Percentiles rank a stretch among this genome's conserved stretches.
Evolutionary conservation across 2,113 vertebrate genomes (phyloP).

Genomic region (Trogon melanurus): DNA sequence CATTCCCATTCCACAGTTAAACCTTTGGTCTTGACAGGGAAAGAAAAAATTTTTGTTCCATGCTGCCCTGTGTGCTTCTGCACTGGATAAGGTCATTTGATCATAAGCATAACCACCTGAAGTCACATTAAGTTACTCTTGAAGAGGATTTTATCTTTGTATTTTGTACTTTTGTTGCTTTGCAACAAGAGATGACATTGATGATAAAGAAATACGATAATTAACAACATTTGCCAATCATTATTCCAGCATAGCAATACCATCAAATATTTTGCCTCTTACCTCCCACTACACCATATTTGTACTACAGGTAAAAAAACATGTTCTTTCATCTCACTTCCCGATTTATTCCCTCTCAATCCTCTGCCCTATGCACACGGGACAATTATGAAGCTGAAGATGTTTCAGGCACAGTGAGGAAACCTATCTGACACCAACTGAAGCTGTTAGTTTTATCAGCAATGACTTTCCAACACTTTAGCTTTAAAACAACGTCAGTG

Average conservation of each 20-base stretch:
- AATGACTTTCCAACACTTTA: background rate
- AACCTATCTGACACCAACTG: background rate
- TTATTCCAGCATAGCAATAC: background rate
- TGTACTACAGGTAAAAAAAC: background rate
- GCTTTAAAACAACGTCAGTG: background rate
- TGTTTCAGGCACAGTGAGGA: background rate
- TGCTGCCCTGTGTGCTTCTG: background rate
- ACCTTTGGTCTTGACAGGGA: background rate
- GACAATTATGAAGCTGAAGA: background rate
- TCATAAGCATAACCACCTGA: background rate
- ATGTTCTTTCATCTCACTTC: background rate
- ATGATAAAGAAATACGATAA: background rate
- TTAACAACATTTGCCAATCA: background rate
- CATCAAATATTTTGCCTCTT: background rate
- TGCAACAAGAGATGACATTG: background rate
- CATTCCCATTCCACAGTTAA: background rate
- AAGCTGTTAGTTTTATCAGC: background rate
- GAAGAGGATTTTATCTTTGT: background rate
- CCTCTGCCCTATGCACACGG: background rate
- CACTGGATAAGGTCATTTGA: background rate
- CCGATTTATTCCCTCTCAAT: background rate
- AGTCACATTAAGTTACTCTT: background rate
- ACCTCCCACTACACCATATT: background rate
- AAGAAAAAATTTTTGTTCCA: background rate
- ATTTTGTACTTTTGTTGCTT: background rate